Conservation (phyloP, 2,888 invertebrate species). For the Anthrax anthrax region DNA sequence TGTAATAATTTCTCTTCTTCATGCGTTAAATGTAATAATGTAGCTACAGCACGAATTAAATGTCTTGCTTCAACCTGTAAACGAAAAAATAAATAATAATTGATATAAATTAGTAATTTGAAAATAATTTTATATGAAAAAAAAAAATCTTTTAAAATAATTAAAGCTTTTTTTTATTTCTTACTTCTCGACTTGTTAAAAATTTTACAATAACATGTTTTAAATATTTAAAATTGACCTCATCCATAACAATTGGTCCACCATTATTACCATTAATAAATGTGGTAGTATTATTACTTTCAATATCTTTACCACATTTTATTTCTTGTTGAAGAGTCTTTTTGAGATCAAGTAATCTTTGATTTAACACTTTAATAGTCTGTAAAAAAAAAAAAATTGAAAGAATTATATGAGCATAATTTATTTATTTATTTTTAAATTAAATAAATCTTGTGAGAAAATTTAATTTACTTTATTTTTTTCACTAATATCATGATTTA, state of each 20-base stretch:
- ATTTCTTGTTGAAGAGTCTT: constrained; percentile 82
- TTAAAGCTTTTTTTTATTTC: not conserved
- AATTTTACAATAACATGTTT: constrained; percentile 90
- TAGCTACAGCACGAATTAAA: constrained; percentile 74
- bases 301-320: constrained; percentile 19
- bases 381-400: constrained; percentile 29
- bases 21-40: constrained; percentile 63
- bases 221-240: constrained; percentile 71
- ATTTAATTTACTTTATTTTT: constrained; percentile 50
- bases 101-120: not conserved
- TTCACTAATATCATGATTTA: constrained; percentile 44
- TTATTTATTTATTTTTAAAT: too few species aligned
- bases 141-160: not conserved
- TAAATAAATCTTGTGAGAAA: too few species aligned
- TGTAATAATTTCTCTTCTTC: constrained; percentile 78
- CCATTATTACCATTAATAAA: constrained; percentile 9
- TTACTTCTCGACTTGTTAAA: constrained; percentile 66
- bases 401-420: constrained; percentile 1
- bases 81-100: not conserved
- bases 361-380: constrained; percentile 79
- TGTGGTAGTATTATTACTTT: constrained; percentile 3
- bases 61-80: constrained; percentile 62
- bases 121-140: not conserved
- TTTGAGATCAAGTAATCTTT: constrained; percentile 77
- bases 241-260: constrained; percentile 37